A percentile compares a stretch with the other conserved stretches of the same genome.
Evolutionary conservation across 2,888 invertebrate genomes (phyloP).

Genomic region (Bhutanitis thaidina): DNA sequence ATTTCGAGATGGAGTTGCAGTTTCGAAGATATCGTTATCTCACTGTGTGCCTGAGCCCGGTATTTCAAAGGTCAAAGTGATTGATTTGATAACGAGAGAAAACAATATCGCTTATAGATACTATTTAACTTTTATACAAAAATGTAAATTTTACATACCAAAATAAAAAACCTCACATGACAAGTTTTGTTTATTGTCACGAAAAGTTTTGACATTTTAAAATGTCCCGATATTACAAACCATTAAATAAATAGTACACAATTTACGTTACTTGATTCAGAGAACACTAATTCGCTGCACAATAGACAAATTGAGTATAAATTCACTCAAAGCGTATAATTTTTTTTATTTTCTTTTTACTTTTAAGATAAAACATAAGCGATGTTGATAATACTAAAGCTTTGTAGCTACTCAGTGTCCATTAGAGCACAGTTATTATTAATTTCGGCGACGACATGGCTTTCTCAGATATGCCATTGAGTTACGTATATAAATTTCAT

Average conservation of each 20-base stretch:
- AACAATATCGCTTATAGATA: slow-evolving; percentile 1
- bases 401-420: not conserved
- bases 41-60: not conserved
- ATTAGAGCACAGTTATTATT: not conserved
- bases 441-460: not conserved
- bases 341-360: too few relatives aligned
- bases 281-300: too few relatives aligned
- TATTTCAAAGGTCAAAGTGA: slow-evolving; percentile 18
- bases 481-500: not conserved
- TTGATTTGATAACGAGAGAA: slow-evolving; percentile 12
- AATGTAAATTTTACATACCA: not conserved
- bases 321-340: too few relatives aligned
- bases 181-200: too few relatives aligned
- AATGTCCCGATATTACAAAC: too few relatives aligned
- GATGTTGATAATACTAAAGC: too few relatives aligned
- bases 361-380: too few relatives aligned
- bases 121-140: not conserved
- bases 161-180: too few relatives aligned
- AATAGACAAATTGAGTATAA: too few relatives aligned
- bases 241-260: too few relatives aligned
- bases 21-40: slow-evolving; percentile 16
- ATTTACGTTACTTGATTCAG: too few relatives aligned
- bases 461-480: not conserved
- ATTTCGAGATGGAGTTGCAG: slow-evolving; percentile 14
- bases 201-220: too few relatives aligned